These are phyloP conservation scores for Trichopria drosophilae DNA, from an alignment of 2,888 invertebrate genomes.

Conservation along the genomic window DNA sequence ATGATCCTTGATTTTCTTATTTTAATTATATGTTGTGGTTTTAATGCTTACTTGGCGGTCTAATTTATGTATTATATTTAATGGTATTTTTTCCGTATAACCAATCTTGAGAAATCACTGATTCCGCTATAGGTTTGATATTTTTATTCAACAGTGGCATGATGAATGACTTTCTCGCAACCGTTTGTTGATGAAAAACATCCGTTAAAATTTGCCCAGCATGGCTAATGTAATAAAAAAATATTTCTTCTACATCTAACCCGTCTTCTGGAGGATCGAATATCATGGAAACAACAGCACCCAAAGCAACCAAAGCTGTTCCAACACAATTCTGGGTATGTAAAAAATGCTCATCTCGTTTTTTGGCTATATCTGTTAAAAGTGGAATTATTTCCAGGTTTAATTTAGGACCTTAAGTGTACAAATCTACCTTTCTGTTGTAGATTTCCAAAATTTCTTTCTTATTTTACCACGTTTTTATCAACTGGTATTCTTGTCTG, in stretches of 20 bases:
- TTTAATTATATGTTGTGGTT: too few species aligned
- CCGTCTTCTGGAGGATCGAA: constrained; percentile 19
- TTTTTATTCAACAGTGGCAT: constrained; percentile 19
- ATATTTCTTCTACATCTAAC: constrained; percentile 6
- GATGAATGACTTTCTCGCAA: constrained; percentile 21
- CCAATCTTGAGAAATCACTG: constrained; percentile 7
- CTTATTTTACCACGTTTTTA: too few species aligned
- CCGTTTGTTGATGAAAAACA: constrained; percentile 16
- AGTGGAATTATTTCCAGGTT: constrained; percentile 19
- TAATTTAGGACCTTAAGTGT: constrained; percentile 20
- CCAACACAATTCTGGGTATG: too few species aligned
- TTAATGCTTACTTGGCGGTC: too few species aligned
- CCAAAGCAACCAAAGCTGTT: constrained; percentile 18
- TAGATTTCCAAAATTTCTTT: constrained; percentile 22
- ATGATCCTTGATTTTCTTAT: too few species aligned
- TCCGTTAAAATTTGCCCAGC: constrained; percentile 23
- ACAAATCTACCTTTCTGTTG: constrained; percentile 10
- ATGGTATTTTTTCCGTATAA: too few species aligned
- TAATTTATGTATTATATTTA: too few species aligned
- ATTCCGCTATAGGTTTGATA: constrained; percentile 12
- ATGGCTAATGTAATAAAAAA: constrained; percentile 23
- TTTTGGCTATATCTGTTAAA: constrained; percentile 17
- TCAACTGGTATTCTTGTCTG: too few species aligned
- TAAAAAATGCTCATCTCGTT: constrained; percentile 15
- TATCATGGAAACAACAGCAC: constrained; percentile 16